phyloP scores from a whole-genome alignment of 2,888 invertebrate genomes.

The Antheraea assamensis region DNA sequence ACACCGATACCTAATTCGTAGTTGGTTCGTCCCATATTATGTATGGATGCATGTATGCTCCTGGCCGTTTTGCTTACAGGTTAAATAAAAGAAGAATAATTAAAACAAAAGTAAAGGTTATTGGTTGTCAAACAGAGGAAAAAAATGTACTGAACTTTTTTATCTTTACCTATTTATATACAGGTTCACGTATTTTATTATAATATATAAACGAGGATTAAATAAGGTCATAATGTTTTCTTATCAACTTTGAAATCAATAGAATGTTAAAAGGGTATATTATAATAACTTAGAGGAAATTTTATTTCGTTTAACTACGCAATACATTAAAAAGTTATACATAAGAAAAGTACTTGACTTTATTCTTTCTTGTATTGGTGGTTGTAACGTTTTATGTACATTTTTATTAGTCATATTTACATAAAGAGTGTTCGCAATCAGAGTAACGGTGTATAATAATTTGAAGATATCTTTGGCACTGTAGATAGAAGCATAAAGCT shows the following conservation, averaged over 20 bases:
- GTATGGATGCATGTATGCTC: too few species aligned
- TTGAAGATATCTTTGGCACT: background rate
- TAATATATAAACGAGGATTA: background rate
- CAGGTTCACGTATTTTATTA: background rate
- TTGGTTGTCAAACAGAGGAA: too few species aligned
- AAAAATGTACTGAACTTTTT: too few species aligned
- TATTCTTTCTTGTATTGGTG: conserved; percentile 4
- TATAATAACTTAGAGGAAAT: background rate
- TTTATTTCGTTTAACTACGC: background rate
- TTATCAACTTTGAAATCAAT: background rate
- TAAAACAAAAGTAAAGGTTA: too few species aligned
- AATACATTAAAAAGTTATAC: background rate
- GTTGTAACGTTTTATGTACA: background rate
- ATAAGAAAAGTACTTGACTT: conserved; percentile 1
- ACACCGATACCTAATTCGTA: too few species aligned
- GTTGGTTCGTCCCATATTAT: too few species aligned
- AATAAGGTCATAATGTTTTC: background rate
- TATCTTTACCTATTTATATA: too few species aligned
- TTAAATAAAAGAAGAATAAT: background rate
- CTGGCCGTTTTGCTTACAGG: too few species aligned
- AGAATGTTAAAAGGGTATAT: background rate
- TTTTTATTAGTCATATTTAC: conserved; percentile 6
- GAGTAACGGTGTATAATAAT: background rate
- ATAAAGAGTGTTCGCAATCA: conserved; percentile 3
- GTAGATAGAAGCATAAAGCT: background rate